A percentile compares a stretch with the other conserved stretches of the same genome.
phyloP scores from a whole-genome alignment of 2,113 vertebrate genomes.

The Rhizomys pruinosus region DNA sequence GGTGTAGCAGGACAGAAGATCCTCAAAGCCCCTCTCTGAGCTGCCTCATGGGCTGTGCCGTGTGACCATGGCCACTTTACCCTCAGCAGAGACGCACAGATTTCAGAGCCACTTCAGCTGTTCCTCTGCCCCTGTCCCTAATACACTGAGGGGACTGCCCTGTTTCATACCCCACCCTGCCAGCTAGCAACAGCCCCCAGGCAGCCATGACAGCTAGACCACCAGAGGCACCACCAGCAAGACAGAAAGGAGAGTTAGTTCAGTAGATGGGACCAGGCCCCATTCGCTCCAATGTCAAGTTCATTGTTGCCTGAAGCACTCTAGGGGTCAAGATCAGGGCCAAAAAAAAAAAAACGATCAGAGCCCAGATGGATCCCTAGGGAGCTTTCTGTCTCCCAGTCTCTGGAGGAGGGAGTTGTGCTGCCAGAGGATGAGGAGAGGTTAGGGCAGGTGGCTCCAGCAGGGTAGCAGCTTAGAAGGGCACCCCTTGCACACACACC shows the following conservation, averaged over 20 bases:
- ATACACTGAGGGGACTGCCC: neutral
- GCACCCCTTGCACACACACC: neutral
- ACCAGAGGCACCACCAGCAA: neutral
- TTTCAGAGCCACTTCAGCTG: neutral
- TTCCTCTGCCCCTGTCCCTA: neutral
- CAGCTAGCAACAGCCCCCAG: neutral
- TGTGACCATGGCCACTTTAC: neutral
- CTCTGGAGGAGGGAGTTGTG: neutral
- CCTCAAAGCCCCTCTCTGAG: slow-evolving; percentile 15
- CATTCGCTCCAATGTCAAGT: neutral
- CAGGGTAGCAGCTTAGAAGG: neutral
- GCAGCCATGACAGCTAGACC: neutral
- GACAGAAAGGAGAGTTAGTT: neutral
- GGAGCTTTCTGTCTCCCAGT: neutral
- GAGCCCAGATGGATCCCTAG: neutral
- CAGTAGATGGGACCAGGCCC: neutral
- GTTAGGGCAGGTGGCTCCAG: neutral
- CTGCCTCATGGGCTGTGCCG: neutral
- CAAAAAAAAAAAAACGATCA: too few relatives aligned
- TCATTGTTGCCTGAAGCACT: neutral
- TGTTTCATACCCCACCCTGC: neutral
- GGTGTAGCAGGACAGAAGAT: neutral
- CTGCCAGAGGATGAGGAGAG: neutral
- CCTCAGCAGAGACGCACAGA: neutral
- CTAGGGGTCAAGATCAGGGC: neutral